Evolutionary conservation across 2,113 vertebrate species (phyloP), one percentile per base, ranked within the genome.

Genomic region (Lepisosteus oculatus): DNA sequence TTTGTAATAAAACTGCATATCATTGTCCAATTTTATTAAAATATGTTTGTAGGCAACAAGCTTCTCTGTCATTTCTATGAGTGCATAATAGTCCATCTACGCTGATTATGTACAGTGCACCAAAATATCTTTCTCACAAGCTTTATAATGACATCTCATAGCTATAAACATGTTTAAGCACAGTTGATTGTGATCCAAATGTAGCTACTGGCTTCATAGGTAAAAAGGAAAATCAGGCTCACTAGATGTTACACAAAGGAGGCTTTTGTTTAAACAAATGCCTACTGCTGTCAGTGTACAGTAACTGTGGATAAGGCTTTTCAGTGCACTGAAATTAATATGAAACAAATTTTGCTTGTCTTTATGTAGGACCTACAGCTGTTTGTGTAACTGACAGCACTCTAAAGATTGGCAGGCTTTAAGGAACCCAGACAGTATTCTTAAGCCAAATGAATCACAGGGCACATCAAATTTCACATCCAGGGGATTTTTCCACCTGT

Each of bases 271-370:
- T 72, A 71, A 64, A 70, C 71, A 67, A 67, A 44, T 74, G 68
- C 56, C 70, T 55, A 74, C 72, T 74, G 69, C 73, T 76, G 68
- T 72, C 59, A 72, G 45, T 59, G 55, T 17, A 17, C 15, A 17
- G 15, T 17, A 43, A 54, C 65, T 78, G 72, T 70, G 47, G n/a
- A 76, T 74, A 51, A 72, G 72, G 59, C 45, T 47, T 61, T 59
- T 72, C 71, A 17, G 66, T 56, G 68, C 65, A 4, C 59, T 73
- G 57, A 54, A 77, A 74, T 77, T 77, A 77, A 74, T 72, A 74
- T 62, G 61, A 70, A 77, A 74, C 65, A 73, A 78, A 73, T 73
- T 64, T 43, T 77, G 75, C 76, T 80, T 71, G 67, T 70, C 72
- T 80, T 76, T 54, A 63, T 72, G 71, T n/a, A 54, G 54, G 44